Evolutionary conservation across 2,797 vertebrate species (phyloP), one percentile per base, ranked within the genome.

Genomic region (Platalea minor): DNA sequence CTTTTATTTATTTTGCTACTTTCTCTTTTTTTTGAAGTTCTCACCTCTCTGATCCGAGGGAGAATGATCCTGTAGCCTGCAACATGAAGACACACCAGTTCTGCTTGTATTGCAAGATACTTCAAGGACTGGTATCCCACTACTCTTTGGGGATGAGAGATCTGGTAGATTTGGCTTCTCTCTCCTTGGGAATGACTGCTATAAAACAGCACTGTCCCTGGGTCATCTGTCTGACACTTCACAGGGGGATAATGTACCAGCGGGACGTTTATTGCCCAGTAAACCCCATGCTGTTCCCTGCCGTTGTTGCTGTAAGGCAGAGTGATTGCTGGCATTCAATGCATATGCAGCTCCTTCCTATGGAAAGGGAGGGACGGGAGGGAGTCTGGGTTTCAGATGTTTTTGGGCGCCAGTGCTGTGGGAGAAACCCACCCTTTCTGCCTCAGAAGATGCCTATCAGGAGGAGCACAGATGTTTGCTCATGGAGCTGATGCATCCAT

Each of bases 211-310:
- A 29, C 25, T 51, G 50, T 73, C 82, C 80, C 35, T 28, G 45
- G 81, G 69, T 72, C 74, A 82, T 57, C 53, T 18, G 39, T 39
- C 76, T 79, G 91, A 79, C 61, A 74, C 79, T 75, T 88, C 86
- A 59, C 23, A 78, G 67, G 35, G 59, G 23, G 43, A 82, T 35
- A 82, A 85, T 28, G 48, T 41, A 17, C 63, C 70, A 88, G 86
- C 13, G 1, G 83, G 93, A 41, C 13, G 45, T 92, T 92, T 92
- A 93, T 75, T 92, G 84, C 86, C 57, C 79, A 33, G 67, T 54
- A 90, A 90, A 88, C 53, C 67, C 67, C 89, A 72, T 46, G 89
- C 91, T 88, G 83, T n/a, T 91, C 79, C 53, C 86, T 85, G 37
- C 0, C 9, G 16, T 51, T 46, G 69, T 19, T 60, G 48, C 43